Base-by-base conservation (phyloP, 1,140 invertebrate species). In the Delia radicum region DNA sequence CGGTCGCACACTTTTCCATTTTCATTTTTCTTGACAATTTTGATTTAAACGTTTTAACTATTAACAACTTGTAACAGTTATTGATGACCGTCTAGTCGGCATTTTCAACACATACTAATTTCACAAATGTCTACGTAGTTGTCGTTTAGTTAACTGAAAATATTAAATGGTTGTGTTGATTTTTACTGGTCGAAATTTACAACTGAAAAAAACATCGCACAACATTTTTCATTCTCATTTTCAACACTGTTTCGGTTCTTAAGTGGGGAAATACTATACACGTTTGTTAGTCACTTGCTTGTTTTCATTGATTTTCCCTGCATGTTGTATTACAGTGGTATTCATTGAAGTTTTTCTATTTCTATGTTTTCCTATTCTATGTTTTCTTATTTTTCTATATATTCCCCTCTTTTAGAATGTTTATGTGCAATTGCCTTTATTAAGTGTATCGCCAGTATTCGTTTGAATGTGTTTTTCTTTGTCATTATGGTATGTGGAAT, bases 31-130 rank as follows among this genome's bases (percentile, higher is more conserved):
- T 55, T 55, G 18, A 3, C 18, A 21, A 21, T 55, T 55, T 21
- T 21, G 2, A 5, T 55, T 55, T 21, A 21, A 5, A 21, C 48
- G 24, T 21, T 55, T 21, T 7, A 55, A 55, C 48, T 21, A 4
- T 55, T 21, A 0, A 55, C 8, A 42, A 42, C 48, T 13, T 13
- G 33, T 12, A 55, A 15, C n/a, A 4, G 21, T 55, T 55, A 18
- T 55, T n/a, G 62, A 29, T 18, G 21, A 48, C 72, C 42, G 24
- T 48, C 42, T 73, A 55, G 72, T 27, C 72, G 72, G 72, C 72
- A 73, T 73, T 73, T 73, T 73, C 72, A 73, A 73, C 42, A 61
- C 42, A 73, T 27, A 73, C 72, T 73, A 37, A 55, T 73, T 73
- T 55, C 26, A 21, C 15, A 73, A n/a, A 15, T 61, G 27, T 21